phyloP scores from a whole-genome alignment of 2,113 vertebrate species.

The Cyphomyrus plagiostoma region DNA sequence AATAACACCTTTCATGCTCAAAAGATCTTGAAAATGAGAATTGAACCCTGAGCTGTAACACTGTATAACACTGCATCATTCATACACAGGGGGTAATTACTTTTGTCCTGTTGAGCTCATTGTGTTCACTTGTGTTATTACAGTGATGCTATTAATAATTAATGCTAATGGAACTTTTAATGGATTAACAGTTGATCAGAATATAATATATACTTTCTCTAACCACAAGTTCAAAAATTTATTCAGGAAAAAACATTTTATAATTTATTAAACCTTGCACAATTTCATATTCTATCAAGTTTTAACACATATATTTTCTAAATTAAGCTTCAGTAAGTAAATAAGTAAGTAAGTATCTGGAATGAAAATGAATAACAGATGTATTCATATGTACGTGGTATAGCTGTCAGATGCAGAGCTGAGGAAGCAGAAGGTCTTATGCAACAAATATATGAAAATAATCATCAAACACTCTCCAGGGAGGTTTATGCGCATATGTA shows the following conservation, averaged over 20 bases:
- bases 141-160: background rate
- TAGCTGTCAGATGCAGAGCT: background rate
- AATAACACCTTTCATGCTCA: background rate
- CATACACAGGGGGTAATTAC: background rate
- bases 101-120: background rate
- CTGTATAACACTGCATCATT: background rate
- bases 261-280: background rate
- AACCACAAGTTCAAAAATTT: background rate
- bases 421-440: background rate
- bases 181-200: background rate
- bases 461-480: background rate
- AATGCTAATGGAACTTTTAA: background rate
- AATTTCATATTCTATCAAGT: background rate
- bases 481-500: background rate
- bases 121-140: background rate
- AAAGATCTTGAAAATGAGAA: background rate
- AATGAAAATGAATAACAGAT: background rate
- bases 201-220: background rate
- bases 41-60: background rate
- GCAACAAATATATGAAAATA: background rate
- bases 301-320: background rate
- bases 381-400: background rate
- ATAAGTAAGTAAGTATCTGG: background rate
- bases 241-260: background rate
- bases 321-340: background rate